phyloP scores from a whole-genome alignment of 2,797 vertebrate species.

The Lerista edwardsae region DNA sequence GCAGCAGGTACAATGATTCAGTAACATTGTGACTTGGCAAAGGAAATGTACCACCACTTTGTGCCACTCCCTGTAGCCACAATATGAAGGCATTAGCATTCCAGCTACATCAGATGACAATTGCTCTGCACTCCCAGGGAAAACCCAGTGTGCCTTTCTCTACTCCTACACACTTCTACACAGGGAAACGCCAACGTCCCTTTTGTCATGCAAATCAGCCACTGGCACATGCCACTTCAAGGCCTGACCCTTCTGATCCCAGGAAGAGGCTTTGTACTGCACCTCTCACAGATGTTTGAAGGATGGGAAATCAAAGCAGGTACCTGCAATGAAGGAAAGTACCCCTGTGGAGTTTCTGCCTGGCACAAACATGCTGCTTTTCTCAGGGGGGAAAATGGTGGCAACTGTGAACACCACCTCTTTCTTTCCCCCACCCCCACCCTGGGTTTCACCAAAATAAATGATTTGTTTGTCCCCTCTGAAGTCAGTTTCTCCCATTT shows the following conservation, averaged over 20 bases:
- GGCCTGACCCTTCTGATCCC: not conserved
- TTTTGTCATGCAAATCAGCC: not conserved
- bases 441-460: not conserved
- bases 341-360: not conserved
- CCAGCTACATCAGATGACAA: not conserved
- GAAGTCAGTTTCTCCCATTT: not conserved
- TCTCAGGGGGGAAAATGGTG: fast-evolving
- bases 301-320: not conserved
- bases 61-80: not conserved
- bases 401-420: not conserved
- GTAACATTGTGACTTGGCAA: not conserved
- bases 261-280: too few species aligned
- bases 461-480: not conserved
- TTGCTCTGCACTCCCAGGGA: not conserved
- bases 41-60: not conserved
- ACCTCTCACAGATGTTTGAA: not conserved
- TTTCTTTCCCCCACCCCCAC: too few species aligned
- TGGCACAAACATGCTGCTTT: not conserved
- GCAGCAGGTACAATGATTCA: not conserved
- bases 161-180: not conserved
- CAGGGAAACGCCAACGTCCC: too few species aligned
- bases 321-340: not conserved
- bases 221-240: not conserved
- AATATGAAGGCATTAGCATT: not conserved
- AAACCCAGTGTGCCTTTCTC: not conserved